Evolutionary conservation across 2,113 vertebrate species (phyloP).

Genomic region (Pollachius pollachius): DNA sequence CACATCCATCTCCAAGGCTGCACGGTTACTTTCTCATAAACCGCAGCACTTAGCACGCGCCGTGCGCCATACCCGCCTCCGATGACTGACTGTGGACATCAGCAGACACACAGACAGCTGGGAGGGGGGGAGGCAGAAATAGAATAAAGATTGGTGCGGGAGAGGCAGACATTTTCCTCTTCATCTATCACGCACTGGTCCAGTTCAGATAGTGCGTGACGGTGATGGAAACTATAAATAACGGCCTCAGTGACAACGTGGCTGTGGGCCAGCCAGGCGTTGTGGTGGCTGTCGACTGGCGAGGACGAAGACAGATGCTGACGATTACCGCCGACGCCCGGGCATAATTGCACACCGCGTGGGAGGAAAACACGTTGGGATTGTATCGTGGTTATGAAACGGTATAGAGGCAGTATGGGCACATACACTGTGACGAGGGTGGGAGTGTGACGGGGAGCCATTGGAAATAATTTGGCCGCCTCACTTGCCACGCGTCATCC

Average conservation of each 20-base stretch:
- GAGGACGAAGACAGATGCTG: conserved; percentile 66
- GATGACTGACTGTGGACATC: no score
- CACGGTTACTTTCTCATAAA: no score
- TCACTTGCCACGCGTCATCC: no score
- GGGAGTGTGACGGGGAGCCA: neutral
- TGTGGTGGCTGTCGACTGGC: conserved; percentile 35
- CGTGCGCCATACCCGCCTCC: no score
- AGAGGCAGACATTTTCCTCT: no score
- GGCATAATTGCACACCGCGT: conserved; percentile 52
- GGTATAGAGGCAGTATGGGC: conserved; percentile 34
- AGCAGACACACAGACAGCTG: no score
- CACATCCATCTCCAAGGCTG: neutral
- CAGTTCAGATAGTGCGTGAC: neutral
- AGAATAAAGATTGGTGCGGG: no score
- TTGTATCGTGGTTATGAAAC: no score
- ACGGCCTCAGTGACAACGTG: conserved; percentile 35
- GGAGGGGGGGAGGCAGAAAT: no score
- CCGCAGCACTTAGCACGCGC: no score
- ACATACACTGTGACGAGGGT: conserved; percentile 1
- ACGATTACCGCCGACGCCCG: conserved; percentile 52
- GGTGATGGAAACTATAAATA: conserved; percentile 39
- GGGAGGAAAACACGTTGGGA: conserved; percentile 59
- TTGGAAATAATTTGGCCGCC: neutral
- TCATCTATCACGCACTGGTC: no score
- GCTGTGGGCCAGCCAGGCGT: conserved; percentile 35